Base-by-base conservation (phyloP, 2,113 vertebrate genomes). In the Monopterus albus region DNA sequence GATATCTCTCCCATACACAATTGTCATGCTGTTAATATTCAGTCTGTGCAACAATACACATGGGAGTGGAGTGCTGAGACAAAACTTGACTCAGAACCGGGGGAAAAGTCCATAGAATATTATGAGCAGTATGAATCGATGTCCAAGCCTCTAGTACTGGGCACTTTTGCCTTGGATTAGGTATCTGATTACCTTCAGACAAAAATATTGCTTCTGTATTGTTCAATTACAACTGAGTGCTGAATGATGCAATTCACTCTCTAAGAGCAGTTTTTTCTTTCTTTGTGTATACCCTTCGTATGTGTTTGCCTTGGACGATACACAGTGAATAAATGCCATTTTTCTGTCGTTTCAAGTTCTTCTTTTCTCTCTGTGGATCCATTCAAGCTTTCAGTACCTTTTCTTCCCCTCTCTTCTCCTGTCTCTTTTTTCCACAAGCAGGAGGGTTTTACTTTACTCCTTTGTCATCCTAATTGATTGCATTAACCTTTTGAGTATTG, bases 401-500 rank as follows among this genome's bases (percentile, higher is more conserved):
- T 83, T 87, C 82, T 90, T 85, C 74, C 86, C 87, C 79, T 82
- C 83, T 91, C 92, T 91, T 91, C 90, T 91, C 91, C 86, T 90
- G 90, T 89, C 87, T 92, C 92, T 89, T 91, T 93, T 95, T 95
- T 94, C 93, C 95, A 95, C 94, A 87, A 96, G 96, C 95, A 96
- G 93, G 93, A 95, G 96, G 95, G 95, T 95, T 97, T 97, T 96
- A 95, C 96, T 97, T 97, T 94, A 96, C 96, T 97, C 96, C 96
- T 97, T 97, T 97, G 96, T 98, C 96, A 97, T 97, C 96, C 95
- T 98, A 98, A 98, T 98, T 98, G 97, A 98, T 98, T 98, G 96
- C 96, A 98, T 98, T 98, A 98, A 98, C 97, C 97, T 98, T 98
- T 98, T 96, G 96, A 95, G 96, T 98, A 98, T 98, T 97, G 96